Base-by-base conservation (phyloP, 92 coral and sea anemone genomes). In the Galaxea fascicularis region DNA sequence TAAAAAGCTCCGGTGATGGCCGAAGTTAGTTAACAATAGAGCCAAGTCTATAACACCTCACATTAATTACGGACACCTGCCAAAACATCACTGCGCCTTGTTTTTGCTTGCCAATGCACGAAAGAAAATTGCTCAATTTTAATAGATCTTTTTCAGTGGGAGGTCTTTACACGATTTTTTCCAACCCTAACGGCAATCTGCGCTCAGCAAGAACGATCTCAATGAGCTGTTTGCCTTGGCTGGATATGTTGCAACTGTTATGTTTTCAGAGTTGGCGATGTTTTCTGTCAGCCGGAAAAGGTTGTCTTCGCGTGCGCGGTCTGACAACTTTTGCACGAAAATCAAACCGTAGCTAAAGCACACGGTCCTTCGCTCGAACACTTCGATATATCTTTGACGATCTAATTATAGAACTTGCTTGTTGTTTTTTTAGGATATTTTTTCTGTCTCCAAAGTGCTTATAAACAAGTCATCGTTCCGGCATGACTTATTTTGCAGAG, bases 111-210 rank as follows among this genome's bases (percentile, higher is more conserved):
- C 22, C 35, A 28, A 21, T 49, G 25, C 82, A 45, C 44, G 59
- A 29, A 77, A 77, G 68, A 44, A 77, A 59, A 44, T 77, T 58
- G 56, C 16, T 17, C 64, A 76, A 54, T 30, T 31, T 58, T 74
- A 56, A 53, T 56, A 30, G n/a, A 56, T 29, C 30, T 8, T 30
- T 14, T 14, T 17, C 67, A 6, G 29, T 31, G 51, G 52, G 66
- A 15, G 80, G 17, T 75, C 46, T 28, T n/a, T 27, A 49, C 30
- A 39, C 21, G 15, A 69, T 4, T 9, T 76, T 76, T 16, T 53
- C 18, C 54, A 20, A 71, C 75, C 18, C n/a, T 8, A 47, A 29
- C 31, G 35, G 15, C n/a, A 25, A 35, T 39, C 31, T 64, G 31
- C 13, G 3, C 25, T 25, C 54, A 49, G 54, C 54, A 49, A 49